Percentiles rank a stretch among this genome's conserved stretches.
These are phyloP conservation scores for Drosophila fungiperda DNA, from an alignment of 2,888 invertebrate genomes.

Conservation along the genomic window DNA sequence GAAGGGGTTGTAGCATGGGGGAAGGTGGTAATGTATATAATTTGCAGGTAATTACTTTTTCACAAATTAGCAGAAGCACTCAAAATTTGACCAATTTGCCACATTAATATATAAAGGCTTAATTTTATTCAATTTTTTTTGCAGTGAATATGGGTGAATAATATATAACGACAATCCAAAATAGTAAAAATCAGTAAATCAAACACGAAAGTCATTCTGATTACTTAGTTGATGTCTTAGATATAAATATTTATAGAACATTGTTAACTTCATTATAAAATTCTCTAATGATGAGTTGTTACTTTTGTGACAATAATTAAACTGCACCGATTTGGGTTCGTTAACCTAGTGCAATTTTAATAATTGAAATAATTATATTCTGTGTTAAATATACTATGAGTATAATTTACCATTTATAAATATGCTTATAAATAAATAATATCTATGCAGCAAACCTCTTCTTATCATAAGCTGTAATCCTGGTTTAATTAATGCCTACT, in stretches of 20 bases:
- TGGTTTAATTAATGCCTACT: slow-evolving; percentile 45
- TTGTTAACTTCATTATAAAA: neutral
- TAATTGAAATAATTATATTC: neutral
- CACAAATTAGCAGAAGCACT: slow-evolving; percentile 32
- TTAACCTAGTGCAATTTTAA: neutral
- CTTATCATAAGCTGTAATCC: slow-evolving; percentile 29
- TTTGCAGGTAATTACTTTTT: slow-evolving; percentile 26
- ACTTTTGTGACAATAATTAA: too few relatives aligned
- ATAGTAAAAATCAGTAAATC: neutral
- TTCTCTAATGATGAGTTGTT: neutral
- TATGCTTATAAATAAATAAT: too few relatives aligned
- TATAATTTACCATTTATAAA: too few relatives aligned
- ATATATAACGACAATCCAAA: slow-evolving; percentile 16
- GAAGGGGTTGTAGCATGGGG: neutral
- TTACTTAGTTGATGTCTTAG: neutral
- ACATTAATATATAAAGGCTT: slow-evolving; percentile 37
- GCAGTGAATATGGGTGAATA: slow-evolving; percentile 5
- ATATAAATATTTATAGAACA: neutral
- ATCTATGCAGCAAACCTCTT: neutral
- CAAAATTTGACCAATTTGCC: slow-evolving; percentile 36
- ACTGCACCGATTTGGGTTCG: neutral
- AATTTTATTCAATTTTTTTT: slow-evolving; percentile 1
- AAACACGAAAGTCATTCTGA: slow-evolving; percentile 28
- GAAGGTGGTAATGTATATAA: neutral
- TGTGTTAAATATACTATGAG: neutral